A percentile compares a stretch with the other conserved stretches of the same genome.
phyloP scores from a whole-genome alignment of 2,797 vertebrate species.

The Sylvilagus floridanus region DNA sequence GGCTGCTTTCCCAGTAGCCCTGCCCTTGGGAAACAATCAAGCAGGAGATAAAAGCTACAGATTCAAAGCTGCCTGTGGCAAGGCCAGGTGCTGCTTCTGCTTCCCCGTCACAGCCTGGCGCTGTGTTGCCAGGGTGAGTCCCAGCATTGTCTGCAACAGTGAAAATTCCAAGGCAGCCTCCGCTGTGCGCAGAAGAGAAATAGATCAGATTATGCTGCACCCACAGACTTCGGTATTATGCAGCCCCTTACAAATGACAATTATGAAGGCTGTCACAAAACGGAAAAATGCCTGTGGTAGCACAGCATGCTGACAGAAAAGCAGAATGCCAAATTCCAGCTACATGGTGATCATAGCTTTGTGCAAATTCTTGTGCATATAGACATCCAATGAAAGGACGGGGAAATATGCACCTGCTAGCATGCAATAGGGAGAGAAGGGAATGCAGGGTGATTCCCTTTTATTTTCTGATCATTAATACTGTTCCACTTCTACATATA shows the following conservation, averaged over 20 bases:
- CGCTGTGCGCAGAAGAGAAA: background rate
- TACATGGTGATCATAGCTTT: slow-evolving; percentile 51
- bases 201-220: background rate
- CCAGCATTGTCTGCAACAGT: background rate
- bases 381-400: background rate
- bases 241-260: slow-evolving; percentile 19
- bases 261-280: slow-evolving; percentile 52
- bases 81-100: background rate
- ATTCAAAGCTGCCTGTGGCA: background rate
- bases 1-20: background rate
- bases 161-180: background rate
- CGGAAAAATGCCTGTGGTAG: background rate
- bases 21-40: background rate
- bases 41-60: background rate
- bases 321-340: slow-evolving; percentile 28
- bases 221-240: background rate
- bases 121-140: background rate
- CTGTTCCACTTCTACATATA: background rate
- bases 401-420: background rate
- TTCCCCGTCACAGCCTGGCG: background rate
- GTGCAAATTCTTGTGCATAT: background rate
- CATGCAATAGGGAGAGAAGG: background rate
- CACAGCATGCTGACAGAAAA: background rate
- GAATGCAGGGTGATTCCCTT: background rate
- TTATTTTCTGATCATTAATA: background rate